Conservation (phyloP, 2,797 vertebrate species). For the Antennarius maculatus region DNA sequence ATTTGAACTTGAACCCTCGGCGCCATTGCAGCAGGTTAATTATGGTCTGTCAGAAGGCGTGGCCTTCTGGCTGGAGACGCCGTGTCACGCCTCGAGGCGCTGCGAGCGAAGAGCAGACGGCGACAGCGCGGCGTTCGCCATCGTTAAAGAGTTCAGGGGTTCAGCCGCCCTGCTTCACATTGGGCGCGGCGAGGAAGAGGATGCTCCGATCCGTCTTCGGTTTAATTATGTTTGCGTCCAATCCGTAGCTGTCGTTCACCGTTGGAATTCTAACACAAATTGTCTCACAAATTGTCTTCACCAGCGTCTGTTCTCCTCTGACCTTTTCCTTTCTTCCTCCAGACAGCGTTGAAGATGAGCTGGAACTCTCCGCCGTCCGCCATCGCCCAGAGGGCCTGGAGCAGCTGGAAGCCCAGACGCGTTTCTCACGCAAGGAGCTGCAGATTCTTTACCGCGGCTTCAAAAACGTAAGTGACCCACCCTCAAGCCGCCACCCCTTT, state of each 20-base stretch:
- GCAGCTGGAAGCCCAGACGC: slow-evolving; percentile 94
- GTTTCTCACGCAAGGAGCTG: slow-evolving; percentile 97
- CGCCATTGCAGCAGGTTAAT: slow-evolving; percentile 46
- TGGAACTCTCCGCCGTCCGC: slow-evolving; percentile 94
- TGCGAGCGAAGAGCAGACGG: slow-evolving; percentile 49
- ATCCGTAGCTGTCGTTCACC: neutral
- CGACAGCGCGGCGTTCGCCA: slow-evolving; percentile 59
- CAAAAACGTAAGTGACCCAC: slow-evolving; percentile 90
- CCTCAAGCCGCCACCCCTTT: neutral
- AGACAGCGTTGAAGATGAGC: slow-evolving; percentile 99
- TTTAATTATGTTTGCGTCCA: slow-evolving; percentile 12
- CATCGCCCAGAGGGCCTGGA: slow-evolving; percentile 96
- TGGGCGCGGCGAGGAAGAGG: slow-evolving; percentile 21
- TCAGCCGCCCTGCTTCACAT: slow-evolving; percentile 30
- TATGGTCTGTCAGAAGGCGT: slow-evolving; percentile 37
- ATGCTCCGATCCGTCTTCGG: slow-evolving; percentile 8
- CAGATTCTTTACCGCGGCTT: slow-evolving; percentile 99
- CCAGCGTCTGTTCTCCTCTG: slow-evolving; percentile 25
- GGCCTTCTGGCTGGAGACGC: slow-evolving; percentile 45
- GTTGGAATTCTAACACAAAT: slow-evolving; percentile 6
- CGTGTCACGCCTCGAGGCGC: slow-evolving; percentile 52
- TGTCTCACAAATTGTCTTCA: neutral
- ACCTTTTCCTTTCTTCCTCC: slow-evolving; percentile 45
- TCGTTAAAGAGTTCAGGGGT: slow-evolving; percentile 65
- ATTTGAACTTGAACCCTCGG: slow-evolving; percentile 18